Base-by-base conservation (phyloP, 2,113 vertebrate species). In the Saguinus midas region DNA sequence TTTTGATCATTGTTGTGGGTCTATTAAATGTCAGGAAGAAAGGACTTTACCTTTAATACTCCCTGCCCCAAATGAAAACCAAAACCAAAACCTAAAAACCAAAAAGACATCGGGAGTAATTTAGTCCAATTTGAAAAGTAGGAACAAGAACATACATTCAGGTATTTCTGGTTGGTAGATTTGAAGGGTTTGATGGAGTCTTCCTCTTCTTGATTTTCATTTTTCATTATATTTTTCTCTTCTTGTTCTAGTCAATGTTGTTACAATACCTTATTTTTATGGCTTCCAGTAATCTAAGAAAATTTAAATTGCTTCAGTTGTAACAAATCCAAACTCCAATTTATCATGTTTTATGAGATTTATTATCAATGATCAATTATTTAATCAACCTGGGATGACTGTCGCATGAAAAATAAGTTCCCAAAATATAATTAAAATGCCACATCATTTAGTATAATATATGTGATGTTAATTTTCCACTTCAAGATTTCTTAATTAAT, bases 351-450 rank as follows among this genome's bases (percentile, higher is more conserved):
- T 87, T 75, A 35, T 61, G 9, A 40, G 20, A 72, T 75, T 92
- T 97, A 87, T 89, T 27, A 81, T 92, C 21, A 83, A 85, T 79
- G 88, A 52, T 57, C 79, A 84, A 87, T 88, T 92, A 82, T 58
- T 95, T 95, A 91, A 94, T 93, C 37, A 96, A 35, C 43, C 0
- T 5, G 40, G 8, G 0, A 4, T 90, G 61, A 95, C 20, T 57
- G 72, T 85, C n/a, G 32, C 64, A 20, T 81, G 82, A 68, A 4
- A 29, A 93, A 87, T n/a, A 83, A 95, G 12, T 86, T 93, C 75
- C 84, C 43, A 58, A 96, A 97, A 90, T 95, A 81, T 29, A 97
- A 97, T 97, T 93, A 78, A 96, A 90, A 27, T 87, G 50, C 37
- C 85, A 93, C 68, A 92, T 95, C 16, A 96, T 83, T 94, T 70